Percentiles rank a stretch among this genome's conserved stretches.
Conservation (phyloP, 1,140 invertebrate species). For the Asobara japonica region DNA sequence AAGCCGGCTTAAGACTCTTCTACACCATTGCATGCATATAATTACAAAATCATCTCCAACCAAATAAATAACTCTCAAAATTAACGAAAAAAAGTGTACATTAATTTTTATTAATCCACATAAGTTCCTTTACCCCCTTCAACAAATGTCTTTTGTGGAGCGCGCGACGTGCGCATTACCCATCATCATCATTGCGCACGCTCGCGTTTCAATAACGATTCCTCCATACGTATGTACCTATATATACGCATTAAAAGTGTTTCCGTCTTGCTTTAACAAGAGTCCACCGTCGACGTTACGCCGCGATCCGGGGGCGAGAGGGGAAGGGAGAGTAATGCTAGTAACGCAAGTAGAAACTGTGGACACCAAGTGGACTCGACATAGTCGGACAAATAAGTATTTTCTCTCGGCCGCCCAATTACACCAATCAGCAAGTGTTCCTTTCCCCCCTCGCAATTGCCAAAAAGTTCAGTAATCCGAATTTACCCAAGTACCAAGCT, state of each 20-base stretch:
- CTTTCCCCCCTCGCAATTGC: too few relatives aligned
- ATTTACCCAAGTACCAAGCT: too few relatives aligned
- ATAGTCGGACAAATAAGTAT: constrained; percentile 48
- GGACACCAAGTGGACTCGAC: neutral
- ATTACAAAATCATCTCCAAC: too few relatives aligned
- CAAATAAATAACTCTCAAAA: too few relatives aligned
- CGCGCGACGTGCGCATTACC: neutral
- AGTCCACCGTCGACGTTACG: neutral
- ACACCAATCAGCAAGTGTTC: neutral
- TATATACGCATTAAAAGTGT: neutral
- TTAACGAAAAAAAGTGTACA: too few relatives aligned
- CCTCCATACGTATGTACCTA: neutral
- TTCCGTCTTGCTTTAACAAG: neutral
- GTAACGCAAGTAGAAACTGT: constrained; percentile 7
- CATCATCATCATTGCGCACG: neutral
- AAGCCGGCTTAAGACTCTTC: too few relatives aligned
- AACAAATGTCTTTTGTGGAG: neutral
- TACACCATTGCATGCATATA: too few relatives aligned
- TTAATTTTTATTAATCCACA: too few relatives aligned
- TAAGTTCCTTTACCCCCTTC: too few relatives aligned
- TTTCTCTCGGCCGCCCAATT: neutral
- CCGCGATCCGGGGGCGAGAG: neutral
- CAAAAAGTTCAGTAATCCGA: too few relatives aligned
- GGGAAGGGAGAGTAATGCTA: neutral
- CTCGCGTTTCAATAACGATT: constrained; percentile 12